Evolutionary conservation across 1,140 invertebrate species (phyloP).

Genomic region (Drosophila rhopaloa): DNA sequence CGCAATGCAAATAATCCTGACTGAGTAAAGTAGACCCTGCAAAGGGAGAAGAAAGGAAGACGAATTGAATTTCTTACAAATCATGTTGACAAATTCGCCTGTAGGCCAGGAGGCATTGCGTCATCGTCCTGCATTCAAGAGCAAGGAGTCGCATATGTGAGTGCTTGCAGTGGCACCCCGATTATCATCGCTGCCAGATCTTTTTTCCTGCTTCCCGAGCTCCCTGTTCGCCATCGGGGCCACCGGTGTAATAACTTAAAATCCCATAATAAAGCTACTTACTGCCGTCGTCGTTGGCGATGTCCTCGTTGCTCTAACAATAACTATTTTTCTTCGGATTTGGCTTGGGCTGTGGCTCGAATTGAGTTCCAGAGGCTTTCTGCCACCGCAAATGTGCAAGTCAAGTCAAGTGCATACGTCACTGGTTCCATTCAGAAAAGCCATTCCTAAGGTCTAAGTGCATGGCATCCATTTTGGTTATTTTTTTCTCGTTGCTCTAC

Average conservation of each 20-base stretch:
- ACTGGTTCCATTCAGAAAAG: slow-evolving; percentile 48
- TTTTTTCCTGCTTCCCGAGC: neutral
- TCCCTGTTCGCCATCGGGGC: neutral
- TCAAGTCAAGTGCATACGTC: slow-evolving; percentile 76
- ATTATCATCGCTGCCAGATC: slow-evolving; percentile 21
- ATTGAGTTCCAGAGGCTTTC: slow-evolving; percentile 59
- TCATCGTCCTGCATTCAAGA: slow-evolving; percentile 50
- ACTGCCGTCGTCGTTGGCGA: slow-evolving; percentile 31
- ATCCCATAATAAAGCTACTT: slow-evolving; percentile 81
- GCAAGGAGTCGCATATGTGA: slow-evolving; percentile 53
- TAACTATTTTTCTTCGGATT: slow-evolving; percentile 75
- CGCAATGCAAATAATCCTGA: neutral
- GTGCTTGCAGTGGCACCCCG: slow-evolving; percentile 23
- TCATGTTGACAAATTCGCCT: slow-evolving; percentile 58
- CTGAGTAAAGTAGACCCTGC: neutral
- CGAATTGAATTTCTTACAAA: slow-evolving; percentile 39
- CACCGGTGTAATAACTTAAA: slow-evolving; percentile 72
- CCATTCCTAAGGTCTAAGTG: slow-evolving; percentile 33
- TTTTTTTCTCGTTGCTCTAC: slow-evolving; percentile 2
- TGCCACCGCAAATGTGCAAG: slow-evolving; percentile 66
- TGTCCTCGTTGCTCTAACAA: slow-evolving; percentile 49
- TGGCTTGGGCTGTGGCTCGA: slow-evolving; percentile 50
- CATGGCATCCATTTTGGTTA: slow-evolving; percentile 29
- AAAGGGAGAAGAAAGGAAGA: slow-evolving; percentile 1
- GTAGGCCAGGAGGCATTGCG: slow-evolving; percentile 45